Percentiles rank a stretch among this genome's conserved stretches.
phyloP scores from a whole-genome alignment of 2,888 invertebrate species.

The Nephrotoma guestfalica region DNA sequence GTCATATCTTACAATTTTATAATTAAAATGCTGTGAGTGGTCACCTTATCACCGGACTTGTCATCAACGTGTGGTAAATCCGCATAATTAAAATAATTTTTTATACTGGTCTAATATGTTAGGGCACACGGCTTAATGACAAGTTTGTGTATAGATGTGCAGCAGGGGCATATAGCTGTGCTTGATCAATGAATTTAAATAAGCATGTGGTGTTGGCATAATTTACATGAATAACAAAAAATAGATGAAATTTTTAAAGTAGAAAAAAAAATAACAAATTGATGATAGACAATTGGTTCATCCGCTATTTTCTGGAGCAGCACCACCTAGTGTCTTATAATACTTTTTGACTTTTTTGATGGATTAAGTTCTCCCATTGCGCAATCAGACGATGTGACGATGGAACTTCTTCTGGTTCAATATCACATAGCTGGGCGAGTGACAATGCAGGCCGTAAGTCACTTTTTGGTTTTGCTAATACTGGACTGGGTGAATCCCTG shows the following conservation, averaged over 20 bases:
- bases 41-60: too few species aligned
- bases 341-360: conserved; percentile 27
- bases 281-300: background rate
- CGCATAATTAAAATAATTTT: too few species aligned
- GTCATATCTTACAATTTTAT: too few species aligned
- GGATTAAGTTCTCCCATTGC: conserved; percentile 68
- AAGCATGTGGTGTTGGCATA: background rate
- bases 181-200: too few species aligned
- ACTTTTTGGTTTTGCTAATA: conserved; percentile 22
- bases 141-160: too few species aligned
- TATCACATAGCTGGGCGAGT: conserved; percentile 50
- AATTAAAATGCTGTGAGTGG: too few species aligned
- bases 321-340: background rate
- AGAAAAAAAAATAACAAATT: background rate
- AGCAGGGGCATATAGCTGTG: too few species aligned
- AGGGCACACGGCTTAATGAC: too few species aligned
- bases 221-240: background rate
- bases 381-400: conserved; percentile 59
- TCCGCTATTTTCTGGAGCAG: background rate
- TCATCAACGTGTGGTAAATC: too few species aligned
- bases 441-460: conserved; percentile 51
- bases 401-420: conserved; percentile 49
- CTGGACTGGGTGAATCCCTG: conserved; percentile 23
- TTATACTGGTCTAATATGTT: too few species aligned
- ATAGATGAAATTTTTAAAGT: background rate